These are phyloP conservation scores for Bathynomus jamesi DNA, from an alignment of 1,140 invertebrate genomes.

Conservation along the genomic window DNA sequence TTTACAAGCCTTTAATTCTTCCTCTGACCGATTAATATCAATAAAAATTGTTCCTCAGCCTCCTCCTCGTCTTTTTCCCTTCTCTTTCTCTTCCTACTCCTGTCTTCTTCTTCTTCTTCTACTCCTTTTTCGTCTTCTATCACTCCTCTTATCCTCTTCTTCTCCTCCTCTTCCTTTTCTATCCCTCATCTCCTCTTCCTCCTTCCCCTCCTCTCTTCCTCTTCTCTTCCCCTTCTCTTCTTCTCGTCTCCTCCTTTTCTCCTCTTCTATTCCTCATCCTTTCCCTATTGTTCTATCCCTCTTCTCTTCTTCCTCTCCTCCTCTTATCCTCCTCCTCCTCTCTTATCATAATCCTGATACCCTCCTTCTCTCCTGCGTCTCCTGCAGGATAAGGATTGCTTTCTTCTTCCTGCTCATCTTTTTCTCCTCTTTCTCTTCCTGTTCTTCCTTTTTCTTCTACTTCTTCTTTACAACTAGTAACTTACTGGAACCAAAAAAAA, in stretches of 20 bases:
- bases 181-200: not conserved
- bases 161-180: not conserved
- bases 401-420: not conserved
- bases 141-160: not conserved
- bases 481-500: no score
- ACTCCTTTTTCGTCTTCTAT: not conserved
- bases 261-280: not conserved
- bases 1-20: no score
- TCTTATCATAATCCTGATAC: not conserved
- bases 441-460: not conserved
- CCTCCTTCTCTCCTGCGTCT: not conserved
- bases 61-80: not conserved
- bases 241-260: not conserved
- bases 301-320: not conserved
- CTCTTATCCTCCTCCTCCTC: not conserved
- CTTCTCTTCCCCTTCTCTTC: not conserved
- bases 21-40: no score
- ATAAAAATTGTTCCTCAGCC: not conserved
- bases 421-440: not conserved
- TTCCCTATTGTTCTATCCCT: not conserved
- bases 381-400: not conserved
- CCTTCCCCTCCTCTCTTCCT: not conserved
- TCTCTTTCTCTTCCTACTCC: not conserved
- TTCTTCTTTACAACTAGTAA: not conserved
- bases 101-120: not conserved